phyloP scores from a whole-genome alignment of 1,140 invertebrate species.

The Chironomus striatipennis region DNA sequence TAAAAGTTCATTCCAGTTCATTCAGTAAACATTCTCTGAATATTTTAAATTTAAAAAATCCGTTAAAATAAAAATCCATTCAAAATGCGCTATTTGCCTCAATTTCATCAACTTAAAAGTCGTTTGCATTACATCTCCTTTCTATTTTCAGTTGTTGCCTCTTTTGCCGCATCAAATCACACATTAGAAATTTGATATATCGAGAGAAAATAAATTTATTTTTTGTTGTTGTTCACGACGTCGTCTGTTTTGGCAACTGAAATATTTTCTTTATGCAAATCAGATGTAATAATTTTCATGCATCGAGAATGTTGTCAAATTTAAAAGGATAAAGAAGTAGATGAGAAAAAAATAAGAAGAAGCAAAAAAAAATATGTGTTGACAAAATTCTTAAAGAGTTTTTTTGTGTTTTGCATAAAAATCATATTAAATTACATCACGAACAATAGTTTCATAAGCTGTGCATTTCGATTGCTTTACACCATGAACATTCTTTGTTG shows the following conservation, averaged over 20 bases:
- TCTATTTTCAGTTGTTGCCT: too few species aligned
- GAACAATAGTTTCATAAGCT: not conserved
- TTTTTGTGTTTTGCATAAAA: slow-evolving; percentile 16
- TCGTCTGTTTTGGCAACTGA: not conserved
- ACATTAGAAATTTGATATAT: not conserved
- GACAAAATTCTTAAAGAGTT: not conserved
- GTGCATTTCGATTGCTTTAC: too few species aligned
- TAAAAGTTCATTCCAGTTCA: too few species aligned
- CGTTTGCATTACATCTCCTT: too few species aligned
- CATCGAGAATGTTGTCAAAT: not conserved
- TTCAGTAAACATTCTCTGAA: too few species aligned
- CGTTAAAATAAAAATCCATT: too few species aligned
- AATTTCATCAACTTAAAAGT: too few species aligned
- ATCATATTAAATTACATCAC: slow-evolving; percentile 13
- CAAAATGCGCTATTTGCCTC: too few species aligned
- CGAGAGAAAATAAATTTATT: not conserved
- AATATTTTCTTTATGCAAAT: not conserved
- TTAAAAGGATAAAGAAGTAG: not conserved
- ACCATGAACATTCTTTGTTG: too few species aligned
- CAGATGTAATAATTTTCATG: not conserved
- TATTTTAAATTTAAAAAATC: too few species aligned
- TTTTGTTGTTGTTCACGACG: not conserved
- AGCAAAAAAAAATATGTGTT: not conserved
- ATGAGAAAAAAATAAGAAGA: not conserved
- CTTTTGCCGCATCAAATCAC: too few species aligned